Percentiles rank a stretch among this genome's conserved stretches.
Conservation (phyloP, 2,113 vertebrate species). For the Stegostoma tigrinum region DNA sequence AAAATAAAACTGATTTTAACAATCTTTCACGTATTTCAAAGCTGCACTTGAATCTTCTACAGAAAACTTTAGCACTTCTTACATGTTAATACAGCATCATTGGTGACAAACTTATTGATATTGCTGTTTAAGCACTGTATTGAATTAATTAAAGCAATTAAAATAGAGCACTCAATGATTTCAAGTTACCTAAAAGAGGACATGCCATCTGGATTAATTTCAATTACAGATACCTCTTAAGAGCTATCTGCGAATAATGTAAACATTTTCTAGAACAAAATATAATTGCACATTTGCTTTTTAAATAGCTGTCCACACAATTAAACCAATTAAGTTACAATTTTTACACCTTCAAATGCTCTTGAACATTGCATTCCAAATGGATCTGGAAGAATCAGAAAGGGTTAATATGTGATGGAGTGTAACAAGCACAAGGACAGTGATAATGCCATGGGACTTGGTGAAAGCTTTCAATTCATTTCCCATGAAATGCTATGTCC, state of each 20-base stretch:
- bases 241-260: background rate
- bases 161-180: constrained; percentile 42
- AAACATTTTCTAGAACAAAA: background rate
- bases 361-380: no score
- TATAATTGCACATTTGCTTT: background rate
- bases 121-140: constrained; percentile 41
- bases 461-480: no score
- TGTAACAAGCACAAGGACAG: no score
- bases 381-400: no score
- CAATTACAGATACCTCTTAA: constrained; percentile 22
- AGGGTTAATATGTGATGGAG: no score
- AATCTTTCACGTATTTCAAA: background rate
- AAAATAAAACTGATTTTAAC: background rate
- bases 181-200: constrained; percentile 39
- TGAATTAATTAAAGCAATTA: constrained; percentile 47
- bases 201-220: constrained; percentile 41
- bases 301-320: background rate
- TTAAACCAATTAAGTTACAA: background rate
- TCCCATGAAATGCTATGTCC: no score
- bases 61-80: background rate
- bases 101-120: background rate
- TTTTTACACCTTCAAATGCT: background rate
- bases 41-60: background rate
- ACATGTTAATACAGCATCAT: background rate
- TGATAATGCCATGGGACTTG: no score